Percentiles rank a stretch among this genome's conserved stretches.
phyloP scores from a whole-genome alignment of 2,888 invertebrate genomes.

The Andricus curvator region DNA sequence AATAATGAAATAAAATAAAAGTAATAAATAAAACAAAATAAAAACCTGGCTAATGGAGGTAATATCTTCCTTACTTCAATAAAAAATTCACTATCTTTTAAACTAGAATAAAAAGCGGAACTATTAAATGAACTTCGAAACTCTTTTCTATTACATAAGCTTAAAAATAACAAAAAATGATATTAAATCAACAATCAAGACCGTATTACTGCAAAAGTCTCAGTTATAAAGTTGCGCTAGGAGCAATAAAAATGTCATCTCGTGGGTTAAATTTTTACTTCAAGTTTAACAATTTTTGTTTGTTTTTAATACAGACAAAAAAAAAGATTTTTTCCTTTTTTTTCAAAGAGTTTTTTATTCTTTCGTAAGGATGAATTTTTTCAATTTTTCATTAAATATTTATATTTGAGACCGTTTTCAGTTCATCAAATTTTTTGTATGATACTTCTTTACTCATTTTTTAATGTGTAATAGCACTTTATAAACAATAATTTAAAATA shows the following conservation, averaged over 20 bases:
- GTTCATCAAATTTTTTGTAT: no score
- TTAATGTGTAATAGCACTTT: no score
- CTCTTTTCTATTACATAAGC: constrained; percentile 9
- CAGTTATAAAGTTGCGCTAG: background rate
- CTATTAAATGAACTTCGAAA: background rate
- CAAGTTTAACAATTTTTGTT: background rate
- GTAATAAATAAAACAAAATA: no score
- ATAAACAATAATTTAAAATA: no score
- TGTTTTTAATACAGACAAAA: no score
- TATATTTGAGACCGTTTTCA: no score
- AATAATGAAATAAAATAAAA: background rate
- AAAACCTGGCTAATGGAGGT: background rate
- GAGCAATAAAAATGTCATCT: background rate
- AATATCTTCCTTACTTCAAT: background rate
- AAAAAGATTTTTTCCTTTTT: no score
- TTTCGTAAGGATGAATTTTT: no score
- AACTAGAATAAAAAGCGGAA: background rate
- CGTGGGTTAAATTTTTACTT: background rate
- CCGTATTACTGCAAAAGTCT: background rate
- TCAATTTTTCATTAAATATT: no score
- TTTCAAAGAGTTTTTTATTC: no score
- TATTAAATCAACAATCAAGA: background rate
- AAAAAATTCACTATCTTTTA: background rate
- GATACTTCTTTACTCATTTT: no score
- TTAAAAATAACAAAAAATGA: background rate